Base-by-base conservation (phyloP, 2,888 invertebrate species). In the Anodontia alba region DNA sequence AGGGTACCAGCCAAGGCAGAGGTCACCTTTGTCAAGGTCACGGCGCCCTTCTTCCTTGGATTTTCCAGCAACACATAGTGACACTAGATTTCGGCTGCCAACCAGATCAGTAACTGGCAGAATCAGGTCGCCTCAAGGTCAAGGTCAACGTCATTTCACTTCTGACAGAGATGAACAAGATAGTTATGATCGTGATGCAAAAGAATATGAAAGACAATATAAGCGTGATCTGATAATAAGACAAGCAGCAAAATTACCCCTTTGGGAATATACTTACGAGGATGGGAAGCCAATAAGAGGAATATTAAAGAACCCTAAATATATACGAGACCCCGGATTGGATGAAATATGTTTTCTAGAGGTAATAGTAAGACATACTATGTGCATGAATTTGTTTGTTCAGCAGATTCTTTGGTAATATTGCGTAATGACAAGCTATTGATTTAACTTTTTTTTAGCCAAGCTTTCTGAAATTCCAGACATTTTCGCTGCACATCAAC, bases 241-340 rank as follows among this genome's bases (percentile, higher is more conserved):
- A 62, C 71, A 79, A 42, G 68, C 49, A 15, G 77, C 72, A 36
- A 73, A 75, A 31, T 57, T 77, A 66, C 86, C 86, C 12, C 29
- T 86, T 29, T 76, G 80, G 69, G 83, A 83, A 77, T 86, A 80
- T 68, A 80, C 79, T 12, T 86, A 86, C 46, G 70, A 74, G 15
- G 54, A 81, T 33, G 79, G 79, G 17, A 74, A 72, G 67, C 83
- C 86, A 20, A 62, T 86, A 1, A 33, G 86, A 46, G 81, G 86
- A 75, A 86, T 86, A 46, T 73, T 86, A 73, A 86, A 86, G 57
- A 81, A 83, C 62, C 81, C 83, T 12, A 76, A 76, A 68, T 86
- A 69, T 81, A 73, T 81, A 7, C 76, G 81, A n/a, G 71, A 71
- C 8, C 80, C 83, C 1, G 80, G 81, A 67, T 77, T 83, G 74